These are phyloP conservation scores for Labrus mixtus DNA, from an alignment of 2,113 vertebrate species.

Conservation along the genomic window DNA sequence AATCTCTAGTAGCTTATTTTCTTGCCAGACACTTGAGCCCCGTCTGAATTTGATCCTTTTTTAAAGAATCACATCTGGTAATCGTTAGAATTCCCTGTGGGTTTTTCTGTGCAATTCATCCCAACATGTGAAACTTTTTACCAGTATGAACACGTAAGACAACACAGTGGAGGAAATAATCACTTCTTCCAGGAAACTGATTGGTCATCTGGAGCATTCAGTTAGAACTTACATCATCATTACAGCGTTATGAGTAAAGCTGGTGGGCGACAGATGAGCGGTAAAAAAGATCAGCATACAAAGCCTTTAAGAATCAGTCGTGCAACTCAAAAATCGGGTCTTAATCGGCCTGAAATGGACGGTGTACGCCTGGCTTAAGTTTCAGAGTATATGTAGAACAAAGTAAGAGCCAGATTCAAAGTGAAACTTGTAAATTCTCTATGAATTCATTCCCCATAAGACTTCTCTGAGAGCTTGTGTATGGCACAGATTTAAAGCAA, in stretches of 20 bases:
- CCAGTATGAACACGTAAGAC: not conserved
- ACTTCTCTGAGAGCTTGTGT: not conserved
- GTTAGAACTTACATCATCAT: no score
- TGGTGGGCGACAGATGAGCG: not conserved
- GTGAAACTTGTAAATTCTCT: not conserved
- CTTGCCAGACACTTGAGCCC: not conserved
- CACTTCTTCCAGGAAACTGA: no score
- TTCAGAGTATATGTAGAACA: no score
- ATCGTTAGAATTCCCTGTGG: not conserved
- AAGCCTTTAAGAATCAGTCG: no score
- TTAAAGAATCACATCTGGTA: not conserved
- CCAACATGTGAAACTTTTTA: not conserved
- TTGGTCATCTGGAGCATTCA: no score
- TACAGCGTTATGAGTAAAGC: no score
- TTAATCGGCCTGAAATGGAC: no score
- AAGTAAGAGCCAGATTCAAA: not conserved
- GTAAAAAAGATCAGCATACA: no score
- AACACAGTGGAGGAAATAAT: not conserved
- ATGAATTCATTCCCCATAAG: no score
- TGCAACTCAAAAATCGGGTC: no score
- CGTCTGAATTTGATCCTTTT: not conserved
- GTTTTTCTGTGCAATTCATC: constrained; percentile 11
- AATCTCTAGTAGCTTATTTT: constrained; percentile 17
- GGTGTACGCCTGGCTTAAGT: no score
- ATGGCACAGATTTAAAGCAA: not conserved